Conservation (phyloP, 1,140 invertebrate species). For the Macrobrachium rosenbergii region DNA sequence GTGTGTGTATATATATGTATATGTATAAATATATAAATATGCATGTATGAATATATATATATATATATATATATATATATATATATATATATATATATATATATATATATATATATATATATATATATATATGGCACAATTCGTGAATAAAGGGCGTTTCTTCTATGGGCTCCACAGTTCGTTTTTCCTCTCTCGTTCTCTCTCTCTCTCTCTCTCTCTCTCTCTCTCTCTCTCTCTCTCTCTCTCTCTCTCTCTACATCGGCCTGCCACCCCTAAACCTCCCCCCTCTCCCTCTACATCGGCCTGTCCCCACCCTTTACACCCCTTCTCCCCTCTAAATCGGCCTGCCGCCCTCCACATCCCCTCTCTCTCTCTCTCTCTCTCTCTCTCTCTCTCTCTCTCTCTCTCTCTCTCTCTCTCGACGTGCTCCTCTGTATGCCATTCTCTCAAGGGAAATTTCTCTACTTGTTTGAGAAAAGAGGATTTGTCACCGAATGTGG, state of each 20-base stretch:
- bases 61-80: too few species aligned
- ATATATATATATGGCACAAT: too few species aligned
- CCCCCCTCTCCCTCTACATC: not conserved
- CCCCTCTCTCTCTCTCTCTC: slow-evolving; percentile 16
- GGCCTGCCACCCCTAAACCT: not conserved
- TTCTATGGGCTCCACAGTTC: not conserved
- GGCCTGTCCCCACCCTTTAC: not conserved
- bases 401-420: slow-evolving; percentile 34
- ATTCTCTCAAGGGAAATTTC: not conserved
- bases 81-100: too few species aligned
- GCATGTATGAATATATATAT: too few species aligned
- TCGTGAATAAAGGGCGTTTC: too few species aligned
- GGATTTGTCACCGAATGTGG: too few species aligned
- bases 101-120: too few species aligned
- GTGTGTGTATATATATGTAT: too few species aligned
- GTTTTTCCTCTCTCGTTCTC: slow-evolving; percentile 16
- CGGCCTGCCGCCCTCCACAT: not conserved
- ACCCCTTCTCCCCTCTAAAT: not conserved
- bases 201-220: slow-evolving; percentile 28
- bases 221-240: slow-evolving; percentile 28
- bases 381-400: slow-evolving; percentile 34
- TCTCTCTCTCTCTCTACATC: slow-evolving; percentile 17
- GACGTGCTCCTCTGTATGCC: not conserved
- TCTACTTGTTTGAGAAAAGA: too few species aligned
- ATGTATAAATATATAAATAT: too few species aligned